Evolutionary conservation across 2,113 vertebrate genomes (phyloP), one percentile per base, ranked within the genome.

Genomic region (Pachypanchax playfairii): DNA sequence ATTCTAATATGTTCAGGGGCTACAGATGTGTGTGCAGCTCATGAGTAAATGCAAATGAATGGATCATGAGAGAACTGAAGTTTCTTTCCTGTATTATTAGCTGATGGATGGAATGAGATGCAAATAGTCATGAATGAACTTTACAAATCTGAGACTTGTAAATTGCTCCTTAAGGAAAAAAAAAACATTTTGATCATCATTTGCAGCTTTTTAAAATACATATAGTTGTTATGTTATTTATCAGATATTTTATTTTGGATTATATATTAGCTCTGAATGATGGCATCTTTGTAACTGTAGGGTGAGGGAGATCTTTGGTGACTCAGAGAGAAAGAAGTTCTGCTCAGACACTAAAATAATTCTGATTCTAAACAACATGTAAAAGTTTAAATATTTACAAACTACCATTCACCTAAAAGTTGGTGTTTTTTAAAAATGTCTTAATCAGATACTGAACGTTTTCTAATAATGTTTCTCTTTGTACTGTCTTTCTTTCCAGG

Each of bases 401-500:
- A 53, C 33, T 67, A 66, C 28, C 26, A 69, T 31, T 35, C 43
- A 14, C 21, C 12, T 3, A 15, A 54, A 57, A 13, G 5, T 56
- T 8, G 24, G 33, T 12, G 11, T 24, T 57, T 63, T 67, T 41
- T 41, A n/a, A n/a, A n/a, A n/a, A 33, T 28, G n/a, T 12, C 36
- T 11, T 25, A 35, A 39, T 49, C 41, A 47, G 29, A 57, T 8
- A 43, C 20, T 25, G 10, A 18, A 49, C 28, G 47, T 17, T 43
- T 10, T 21, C 21, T 42, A 39, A 57, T 35, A 11, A 17, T 29
- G 9, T 62, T 60, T 76, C 18, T 68, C 28, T 59, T 41, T 66
- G 43, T 64, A 13, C 36, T 35, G 13, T 65, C 51, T 79, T 53
- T 55, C 65, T 31, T 0, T 75, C 51, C 88, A 98, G 97, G 97